Evolutionary conservation across 2,797 vertebrate genomes (phyloP).

Genomic region (Brachyrhaphis roseni): DNA sequence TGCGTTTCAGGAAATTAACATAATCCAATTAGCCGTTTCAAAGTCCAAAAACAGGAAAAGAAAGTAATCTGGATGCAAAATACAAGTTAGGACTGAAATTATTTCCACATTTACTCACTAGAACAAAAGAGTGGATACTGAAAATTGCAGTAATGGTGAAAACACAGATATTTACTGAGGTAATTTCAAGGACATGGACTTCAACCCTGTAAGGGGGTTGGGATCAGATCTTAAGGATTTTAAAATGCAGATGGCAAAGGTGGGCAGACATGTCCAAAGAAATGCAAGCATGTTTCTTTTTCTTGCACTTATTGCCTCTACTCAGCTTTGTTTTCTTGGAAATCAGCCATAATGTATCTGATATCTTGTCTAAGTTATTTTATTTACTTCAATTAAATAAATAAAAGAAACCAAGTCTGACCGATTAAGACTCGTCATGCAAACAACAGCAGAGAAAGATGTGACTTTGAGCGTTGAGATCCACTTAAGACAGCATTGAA

Average conservation of each 20-base stretch:
- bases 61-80: constrained; percentile 20
- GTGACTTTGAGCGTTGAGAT: constrained; percentile 3
- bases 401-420: not conserved
- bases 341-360: not conserved
- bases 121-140: not conserved
- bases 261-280: not conserved
- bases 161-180: not conserved
- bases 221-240: not conserved
- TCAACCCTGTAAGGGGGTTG: not conserved
- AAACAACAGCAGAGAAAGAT: not conserved
- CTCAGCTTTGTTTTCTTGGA: not conserved
- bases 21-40: constrained; percentile 43
- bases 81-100: not conserved
- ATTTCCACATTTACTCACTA: not conserved
- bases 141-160: not conserved
- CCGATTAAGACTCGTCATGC: not conserved
- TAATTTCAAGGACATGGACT: not conserved
- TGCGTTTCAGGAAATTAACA: constrained; percentile 39
- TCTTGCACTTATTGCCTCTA: not conserved
- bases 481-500: not conserved
- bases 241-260: not conserved
- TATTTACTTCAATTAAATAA: not conserved
- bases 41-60: constrained; percentile 35
- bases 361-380: not conserved
- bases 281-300: not conserved